Evolutionary conservation across 2,113 vertebrate genomes (phyloP).

Genomic region (Martes martes): DNA sequence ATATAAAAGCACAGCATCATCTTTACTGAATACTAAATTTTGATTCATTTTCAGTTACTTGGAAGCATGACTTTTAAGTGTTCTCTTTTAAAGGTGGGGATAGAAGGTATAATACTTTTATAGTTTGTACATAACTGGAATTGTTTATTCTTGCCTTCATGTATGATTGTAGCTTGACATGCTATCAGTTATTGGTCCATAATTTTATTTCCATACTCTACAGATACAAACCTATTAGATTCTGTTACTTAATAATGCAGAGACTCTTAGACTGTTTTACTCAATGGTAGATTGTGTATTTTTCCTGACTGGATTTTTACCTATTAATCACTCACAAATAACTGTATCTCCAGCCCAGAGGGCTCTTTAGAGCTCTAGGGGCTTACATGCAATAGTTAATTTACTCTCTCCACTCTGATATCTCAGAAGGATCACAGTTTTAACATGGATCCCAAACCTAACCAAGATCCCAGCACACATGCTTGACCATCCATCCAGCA

Average conservation of each 20-base stretch:
- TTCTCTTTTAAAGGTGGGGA: not conserved
- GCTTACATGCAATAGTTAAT: not conserved
- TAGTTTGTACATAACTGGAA: not conserved
- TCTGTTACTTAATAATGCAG: not conserved
- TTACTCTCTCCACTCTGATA: not conserved
- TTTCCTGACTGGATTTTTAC: not conserved
- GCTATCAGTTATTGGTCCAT: not conserved
- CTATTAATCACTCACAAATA: not conserved
- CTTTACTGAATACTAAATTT: not conserved
- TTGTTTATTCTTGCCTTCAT: not conserved
- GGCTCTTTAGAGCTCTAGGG: not conserved
- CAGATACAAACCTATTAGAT: not conserved
- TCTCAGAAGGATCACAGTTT: not conserved
- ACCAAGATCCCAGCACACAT: not conserved
- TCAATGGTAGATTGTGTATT: not conserved
- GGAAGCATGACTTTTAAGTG: not conserved
- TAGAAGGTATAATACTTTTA: not conserved
- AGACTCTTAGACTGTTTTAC: not conserved
- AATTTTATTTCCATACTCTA: not conserved
- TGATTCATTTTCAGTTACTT: constrained; percentile 10
- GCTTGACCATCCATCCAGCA: not conserved
- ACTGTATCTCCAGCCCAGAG: not conserved
- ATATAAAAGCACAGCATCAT: not conserved
- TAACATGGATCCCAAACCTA: not conserved
- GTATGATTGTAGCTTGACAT: not conserved